Evolutionary conservation across 2,888 invertebrate species (phyloP).

Genomic region (Ophion costatus): DNA sequence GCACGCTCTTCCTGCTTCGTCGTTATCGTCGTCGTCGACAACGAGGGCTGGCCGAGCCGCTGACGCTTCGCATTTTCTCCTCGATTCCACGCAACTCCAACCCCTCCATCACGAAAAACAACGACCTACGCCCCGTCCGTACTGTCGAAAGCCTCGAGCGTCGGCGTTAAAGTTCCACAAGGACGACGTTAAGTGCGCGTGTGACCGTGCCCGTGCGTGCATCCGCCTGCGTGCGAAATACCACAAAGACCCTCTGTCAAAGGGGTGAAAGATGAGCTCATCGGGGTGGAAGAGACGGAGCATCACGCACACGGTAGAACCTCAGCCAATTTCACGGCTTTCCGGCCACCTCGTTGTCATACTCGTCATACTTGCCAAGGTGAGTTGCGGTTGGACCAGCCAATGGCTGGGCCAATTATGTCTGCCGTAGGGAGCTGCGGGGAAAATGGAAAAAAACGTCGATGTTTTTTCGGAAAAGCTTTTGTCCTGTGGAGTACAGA

Average conservation of each 20-base stretch:
- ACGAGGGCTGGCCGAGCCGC: conserved; percentile 43
- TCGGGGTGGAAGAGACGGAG: conserved; percentile 58
- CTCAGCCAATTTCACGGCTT: conserved; percentile 52
- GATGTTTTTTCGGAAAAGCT: too few species aligned
- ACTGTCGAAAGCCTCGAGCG: conserved; percentile 22
- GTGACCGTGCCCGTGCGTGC: conserved; percentile 4
- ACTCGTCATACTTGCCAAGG: conserved; percentile 60
- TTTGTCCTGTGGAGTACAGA: too few species aligned
- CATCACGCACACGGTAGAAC: conserved; percentile 45
- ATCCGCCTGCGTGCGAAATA: background rate
- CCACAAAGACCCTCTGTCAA: conserved; percentile 48
- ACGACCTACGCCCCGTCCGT: conserved; percentile 47
- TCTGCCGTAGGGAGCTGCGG: background rate
- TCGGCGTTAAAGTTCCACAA: conserved; percentile 31
- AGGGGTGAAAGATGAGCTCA: conserved; percentile 65
- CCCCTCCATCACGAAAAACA: conserved; percentile 30
- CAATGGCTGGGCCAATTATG: background rate
- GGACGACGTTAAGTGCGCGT: conserved; percentile 8
- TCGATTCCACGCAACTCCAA: conserved; percentile 38
- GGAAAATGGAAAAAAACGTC: background rate
- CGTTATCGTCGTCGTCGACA: conserved; percentile 46
- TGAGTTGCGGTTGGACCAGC: conserved; percentile 23
- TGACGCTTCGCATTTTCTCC: conserved; percentile 60
- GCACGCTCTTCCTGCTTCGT: conserved; percentile 27
- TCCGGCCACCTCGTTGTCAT: conserved; percentile 53